Base-by-base conservation (phyloP, 1,140 invertebrate genomes). In the Theocolax elegans region DNA sequence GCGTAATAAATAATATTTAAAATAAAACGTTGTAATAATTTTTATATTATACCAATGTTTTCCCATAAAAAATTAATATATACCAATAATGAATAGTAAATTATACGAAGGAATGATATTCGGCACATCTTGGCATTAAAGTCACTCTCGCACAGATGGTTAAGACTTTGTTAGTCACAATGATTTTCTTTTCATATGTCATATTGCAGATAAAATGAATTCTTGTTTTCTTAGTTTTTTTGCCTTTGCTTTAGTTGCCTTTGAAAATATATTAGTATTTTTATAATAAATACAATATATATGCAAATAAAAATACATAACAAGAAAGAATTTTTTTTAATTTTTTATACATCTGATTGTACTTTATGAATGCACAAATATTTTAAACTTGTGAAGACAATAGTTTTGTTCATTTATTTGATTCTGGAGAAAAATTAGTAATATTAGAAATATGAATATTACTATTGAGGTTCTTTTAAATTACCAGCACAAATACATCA, bases 71-170 rank as follows among this genome's bases (percentile, higher is more conserved):
- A 80, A 77, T 76, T 83, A 80, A n/a, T n/a, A n/a, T n/a, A n/a
- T n/a, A n/a, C n/a, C n/a, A n/a, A n/a, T n/a, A 73, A 51, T 65
- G 48, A 72, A 66, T 75, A 75, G 59, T 74, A 69, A 62, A 74
- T 75, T 77, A 77, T 68, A 75, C 66, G 68, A 70, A 76, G 73
- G 74, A 82, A 79, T 77, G 68, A 72, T 72, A 77, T 76, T 80
- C 79, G 80, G 81, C 81, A 83, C 81, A 74, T 79, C 76, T 75
- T 82, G 81, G 79, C 76, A 79, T 80, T 69, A 74, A 76, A 80
- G 44, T 78, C 69, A 77, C 67, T 72, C 74, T 67, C 65, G 49
- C 56, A 29, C 58, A 74, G 59, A 72, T 76, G 67, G 25, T 49
- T 63, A 75, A 71, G 54, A 74, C 17, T 8, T 75, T 63, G 54